Conservation (phyloP, 2,797 vertebrate genomes). For the Periparus ater region DNA sequence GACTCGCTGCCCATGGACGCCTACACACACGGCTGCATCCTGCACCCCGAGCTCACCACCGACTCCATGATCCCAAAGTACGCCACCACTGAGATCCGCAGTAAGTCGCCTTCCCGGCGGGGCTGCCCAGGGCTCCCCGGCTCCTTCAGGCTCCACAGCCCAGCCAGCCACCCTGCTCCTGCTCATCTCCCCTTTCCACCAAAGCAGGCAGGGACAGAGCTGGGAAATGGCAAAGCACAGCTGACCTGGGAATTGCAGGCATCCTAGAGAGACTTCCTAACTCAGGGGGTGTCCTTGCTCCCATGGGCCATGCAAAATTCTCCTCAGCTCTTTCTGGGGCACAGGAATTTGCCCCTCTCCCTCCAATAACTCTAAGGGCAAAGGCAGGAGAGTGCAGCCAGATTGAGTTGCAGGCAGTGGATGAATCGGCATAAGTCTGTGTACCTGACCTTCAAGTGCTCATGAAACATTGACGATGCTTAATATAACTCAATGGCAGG, state of each 20-base stretch:
- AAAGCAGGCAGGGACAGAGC: not conserved
- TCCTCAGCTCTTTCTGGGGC: not conserved
- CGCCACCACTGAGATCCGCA: slow-evolving; percentile 98
- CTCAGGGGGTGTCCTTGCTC: fast-evolving
- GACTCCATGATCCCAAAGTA: slow-evolving; percentile 99
- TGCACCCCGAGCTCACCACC: slow-evolving; percentile 96
- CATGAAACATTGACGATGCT: slow-evolving; percentile 67
- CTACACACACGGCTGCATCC: slow-evolving; percentile 98
- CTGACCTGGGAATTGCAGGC: not conserved
- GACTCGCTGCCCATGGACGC: slow-evolving; percentile 97
- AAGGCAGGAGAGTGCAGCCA: not conserved
- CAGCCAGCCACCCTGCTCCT: not conserved
- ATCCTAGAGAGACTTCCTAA: not conserved
- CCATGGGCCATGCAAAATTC: fast-evolving
- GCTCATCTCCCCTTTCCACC: not conserved
- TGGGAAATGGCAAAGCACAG: not conserved
- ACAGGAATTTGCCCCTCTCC: not conserved
- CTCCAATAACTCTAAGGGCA: not conserved
- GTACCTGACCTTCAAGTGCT: slow-evolving; percentile 66
- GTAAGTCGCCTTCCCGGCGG: slow-evolving; percentile 82
- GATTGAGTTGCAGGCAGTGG: not conserved
- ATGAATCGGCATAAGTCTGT: slow-evolving; percentile 32
- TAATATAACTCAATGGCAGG: slow-evolving; percentile 60
- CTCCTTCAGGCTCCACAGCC: not conserved
- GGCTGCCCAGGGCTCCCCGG: not conserved